Evolutionary conservation across 23 tunicate genomes (phyloP).

Genomic region (Ascidia mentula): DNA sequence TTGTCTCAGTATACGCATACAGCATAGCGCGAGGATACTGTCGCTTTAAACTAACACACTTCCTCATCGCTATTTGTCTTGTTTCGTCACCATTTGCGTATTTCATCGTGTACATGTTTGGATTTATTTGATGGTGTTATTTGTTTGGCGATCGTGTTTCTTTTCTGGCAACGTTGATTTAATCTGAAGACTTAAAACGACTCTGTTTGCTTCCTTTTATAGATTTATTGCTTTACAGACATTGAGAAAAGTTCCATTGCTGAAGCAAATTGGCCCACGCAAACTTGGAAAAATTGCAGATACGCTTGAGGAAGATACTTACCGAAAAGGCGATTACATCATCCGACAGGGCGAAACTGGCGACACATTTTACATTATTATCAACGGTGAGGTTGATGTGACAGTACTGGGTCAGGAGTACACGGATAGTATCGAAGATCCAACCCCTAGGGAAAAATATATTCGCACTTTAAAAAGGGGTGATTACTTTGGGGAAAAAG

Average conservation of each 20-base stretch:
- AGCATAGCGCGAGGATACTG: too few relatives aligned
- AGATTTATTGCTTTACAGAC: slow-evolving; percentile 30
- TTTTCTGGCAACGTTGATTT: too few relatives aligned
- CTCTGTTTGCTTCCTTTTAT: too few relatives aligned
- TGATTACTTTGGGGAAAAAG: slow-evolving; percentile 91
- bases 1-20: too few relatives aligned
- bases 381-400: slow-evolving; percentile 86
- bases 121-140: too few relatives aligned
- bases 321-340: slow-evolving; percentile 66
- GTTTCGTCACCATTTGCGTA: too few relatives aligned
- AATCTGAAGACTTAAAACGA: too few relatives aligned
- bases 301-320: slow-evolving; percentile 80
- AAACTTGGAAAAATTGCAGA: slow-evolving; percentile 83
- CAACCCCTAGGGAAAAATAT: slow-evolving; percentile 24
- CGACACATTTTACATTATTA: slow-evolving; percentile 86
- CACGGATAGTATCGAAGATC: slow-evolving; percentile 29
- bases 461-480: slow-evolving; percentile 60
- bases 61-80: too few relatives aligned
- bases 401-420: slow-evolving; percentile 36
- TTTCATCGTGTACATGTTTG: too few relatives aligned
- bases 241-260: slow-evolving; percentile 57
- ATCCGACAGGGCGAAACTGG: slow-evolving; percentile 90
- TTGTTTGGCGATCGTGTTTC: too few relatives aligned
- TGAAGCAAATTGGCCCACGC: slow-evolving; percentile 33
- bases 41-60: too few relatives aligned